Percentiles rank a stretch among this genome's conserved stretches.
Evolutionary conservation across 2,797 vertebrate genomes (phyloP).

Genomic region (Takifugu rubripes): DNA sequence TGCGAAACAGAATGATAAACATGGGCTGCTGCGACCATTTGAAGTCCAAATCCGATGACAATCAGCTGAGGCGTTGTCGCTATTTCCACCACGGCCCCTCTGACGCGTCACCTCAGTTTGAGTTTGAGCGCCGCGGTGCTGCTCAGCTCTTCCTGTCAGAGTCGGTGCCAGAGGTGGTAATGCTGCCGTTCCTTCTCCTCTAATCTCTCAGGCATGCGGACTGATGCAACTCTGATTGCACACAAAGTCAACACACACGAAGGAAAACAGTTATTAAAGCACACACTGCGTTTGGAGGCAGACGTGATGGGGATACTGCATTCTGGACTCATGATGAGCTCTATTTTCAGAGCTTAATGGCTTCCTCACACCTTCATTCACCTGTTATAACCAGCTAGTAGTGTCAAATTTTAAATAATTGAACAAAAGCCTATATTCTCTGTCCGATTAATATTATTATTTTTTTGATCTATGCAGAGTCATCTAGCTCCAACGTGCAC

Average conservation of each 20-base stretch:
- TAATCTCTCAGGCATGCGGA: constrained; percentile 30
- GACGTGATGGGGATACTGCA: too few species aligned
- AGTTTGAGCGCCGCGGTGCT: constrained; percentile 8
- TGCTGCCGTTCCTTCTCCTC: constrained; percentile 12
- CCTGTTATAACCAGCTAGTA: background rate
- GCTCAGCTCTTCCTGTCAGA: constrained; percentile 16
- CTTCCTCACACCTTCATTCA: too few species aligned
- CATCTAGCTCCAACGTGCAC: too few species aligned
- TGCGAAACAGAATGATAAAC: too few species aligned
- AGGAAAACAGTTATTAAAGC: background rate
- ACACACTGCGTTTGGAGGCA: too few species aligned
- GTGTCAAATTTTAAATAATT: background rate
- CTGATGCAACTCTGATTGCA: background rate
- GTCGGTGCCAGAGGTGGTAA: constrained; percentile 17
- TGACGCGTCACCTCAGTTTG: constrained; percentile 36
- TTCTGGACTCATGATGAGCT: too few species aligned
- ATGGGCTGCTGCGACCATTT: too few species aligned
- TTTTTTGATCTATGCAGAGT: too few species aligned
- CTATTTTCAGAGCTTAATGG: too few species aligned
- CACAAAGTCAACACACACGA: background rate
- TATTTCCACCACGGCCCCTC: constrained; percentile 15
- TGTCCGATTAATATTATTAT: too few species aligned
- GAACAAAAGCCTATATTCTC: background rate
- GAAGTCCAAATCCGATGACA: too few species aligned
- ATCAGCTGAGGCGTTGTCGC: constrained; percentile 15